Base-by-base conservation (phyloP, 2,113 vertebrate genomes). In the Dicentrarchus labrax region DNA sequence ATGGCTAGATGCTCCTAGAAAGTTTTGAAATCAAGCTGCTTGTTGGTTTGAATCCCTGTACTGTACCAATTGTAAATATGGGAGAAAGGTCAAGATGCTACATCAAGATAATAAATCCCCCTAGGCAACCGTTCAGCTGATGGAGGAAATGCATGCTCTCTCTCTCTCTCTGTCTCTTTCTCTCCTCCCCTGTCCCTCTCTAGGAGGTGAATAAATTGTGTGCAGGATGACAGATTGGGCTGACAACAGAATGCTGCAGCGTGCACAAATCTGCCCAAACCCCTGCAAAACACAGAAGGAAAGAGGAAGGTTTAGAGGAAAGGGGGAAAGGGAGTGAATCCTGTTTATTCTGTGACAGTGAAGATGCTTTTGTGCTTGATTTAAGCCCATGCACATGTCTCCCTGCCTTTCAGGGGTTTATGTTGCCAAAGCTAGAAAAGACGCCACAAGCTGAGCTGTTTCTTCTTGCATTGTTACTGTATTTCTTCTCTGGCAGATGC, bases 151-250 rank as follows among this genome's bases (percentile, higher is more conserved):
- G 30, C 30, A 30, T 30, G 30, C 30, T 30, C 30, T 30, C 30
- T 30, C 30, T 30, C 39, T 68, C 17, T 53, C 67, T 48, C 2
- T 62, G 60, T 45, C 53, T 68, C 71, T 13, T 1, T 47, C 57
- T 30, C 48, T 53, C 70, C 15, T 53, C 21, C 56, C 19, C 11
- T 22, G 12, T 22, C 9, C 38, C 16, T 53, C 45, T 36, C 1
- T 19, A 21, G 54, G 51, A 69, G 21, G 54, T 56, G 4, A 72
- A 41, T 22, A 50, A 66, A 81, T 45, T 15, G 7, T 48, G 72
- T 82, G 24, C 30, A 68, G 75, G 64, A 80, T 72, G 72, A 88
- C 51, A 73, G 80, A 83, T 73, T 45, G 30, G 13, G 61, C 48
- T 76, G 71, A 76, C 79, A 50, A 41, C 54, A 74, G 41, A 82